phyloP scores from a whole-genome alignment of 1,140 invertebrate genomes.

The Melipona quadrifasciata region DNA sequence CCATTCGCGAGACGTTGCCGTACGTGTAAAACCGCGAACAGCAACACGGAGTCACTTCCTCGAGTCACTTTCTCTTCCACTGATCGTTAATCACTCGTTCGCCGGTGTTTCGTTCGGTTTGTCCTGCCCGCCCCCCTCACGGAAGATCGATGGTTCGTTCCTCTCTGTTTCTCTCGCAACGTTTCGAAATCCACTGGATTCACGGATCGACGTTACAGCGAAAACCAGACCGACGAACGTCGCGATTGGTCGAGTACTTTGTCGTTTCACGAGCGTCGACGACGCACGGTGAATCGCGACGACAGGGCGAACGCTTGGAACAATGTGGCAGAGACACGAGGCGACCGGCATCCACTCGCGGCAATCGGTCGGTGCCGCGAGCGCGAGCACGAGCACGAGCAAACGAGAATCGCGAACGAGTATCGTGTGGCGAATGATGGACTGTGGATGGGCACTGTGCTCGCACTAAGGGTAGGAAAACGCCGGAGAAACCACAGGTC shows the following conservation, averaged over 20 bases:
- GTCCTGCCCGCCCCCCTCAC: too few relatives aligned
- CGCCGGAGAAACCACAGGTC: constrained; percentile 74
- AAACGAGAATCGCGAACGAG: constrained; percentile 26
- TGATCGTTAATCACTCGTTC: constrained; percentile 51
- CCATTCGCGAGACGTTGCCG: constrained; percentile 49
- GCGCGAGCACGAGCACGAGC: constrained; percentile 4
- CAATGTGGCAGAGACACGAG: neutral
- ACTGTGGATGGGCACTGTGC: constrained; percentile 67
- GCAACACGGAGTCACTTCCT: constrained; percentile 50
- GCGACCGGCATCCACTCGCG: neutral
- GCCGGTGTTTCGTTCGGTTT: neutral
- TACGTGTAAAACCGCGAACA: constrained; percentile 51
- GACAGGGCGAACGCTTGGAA: neutral
- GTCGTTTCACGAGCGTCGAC: neutral
- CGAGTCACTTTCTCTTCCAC: constrained; percentile 53
- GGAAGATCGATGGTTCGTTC: neutral
- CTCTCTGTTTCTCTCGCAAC: neutral
- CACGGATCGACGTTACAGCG: neutral
- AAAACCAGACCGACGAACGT: neutral
- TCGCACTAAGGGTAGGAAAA: constrained; percentile 72
- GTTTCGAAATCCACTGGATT: neutral
- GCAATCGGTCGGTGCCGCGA: neutral
- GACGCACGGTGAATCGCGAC: neutral
- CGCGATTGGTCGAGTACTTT: neutral
- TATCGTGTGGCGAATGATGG: constrained; percentile 63